A percentile compares a stretch with the other conserved stretches of the same genome.
Conservation (phyloP, 2,797 vertebrate species). For the Eutrigla gurnardus region DNA sequence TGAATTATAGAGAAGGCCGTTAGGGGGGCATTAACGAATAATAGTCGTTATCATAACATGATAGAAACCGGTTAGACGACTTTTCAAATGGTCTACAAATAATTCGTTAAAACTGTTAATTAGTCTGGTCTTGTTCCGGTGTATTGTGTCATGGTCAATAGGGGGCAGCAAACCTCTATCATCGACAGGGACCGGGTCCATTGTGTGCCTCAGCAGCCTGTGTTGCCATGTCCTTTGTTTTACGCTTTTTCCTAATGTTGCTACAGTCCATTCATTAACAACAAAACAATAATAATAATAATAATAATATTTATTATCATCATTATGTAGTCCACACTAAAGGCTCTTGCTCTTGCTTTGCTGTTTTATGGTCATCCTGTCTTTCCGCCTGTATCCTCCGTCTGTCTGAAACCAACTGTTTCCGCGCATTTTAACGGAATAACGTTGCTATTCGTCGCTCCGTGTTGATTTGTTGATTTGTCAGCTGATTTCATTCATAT, state of each 20-base stretch:
- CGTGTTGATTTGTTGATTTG: too few relatives aligned
- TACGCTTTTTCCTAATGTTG: background rate
- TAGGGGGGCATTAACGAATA: background rate
- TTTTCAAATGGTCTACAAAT: background rate
- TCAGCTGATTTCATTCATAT: too few relatives aligned
- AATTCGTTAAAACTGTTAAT: background rate
- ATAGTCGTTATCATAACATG: background rate
- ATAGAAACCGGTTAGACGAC: background rate
- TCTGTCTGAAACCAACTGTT: too few relatives aligned
- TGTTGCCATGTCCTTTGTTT: conserved; percentile 41
- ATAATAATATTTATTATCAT: too few relatives aligned
- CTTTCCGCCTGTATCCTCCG: too few relatives aligned
- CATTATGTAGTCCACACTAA: too few relatives aligned
- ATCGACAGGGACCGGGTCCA: background rate
- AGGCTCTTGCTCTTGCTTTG: too few relatives aligned
- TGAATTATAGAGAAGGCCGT: background rate
- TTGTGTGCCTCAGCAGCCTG: conserved; percentile 3
- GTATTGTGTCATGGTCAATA: background rate
- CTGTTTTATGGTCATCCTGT: too few relatives aligned
- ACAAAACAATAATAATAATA: background rate
- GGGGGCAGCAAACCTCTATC: conserved; percentile 27
- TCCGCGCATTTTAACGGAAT: too few relatives aligned
- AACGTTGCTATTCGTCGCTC: too few relatives aligned
- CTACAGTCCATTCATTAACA: background rate
- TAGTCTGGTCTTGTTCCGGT: background rate